These are phyloP conservation scores for Notospermus geniculatus DNA, from an alignment of 1,140 invertebrate species.

Conservation along the genomic window DNA sequence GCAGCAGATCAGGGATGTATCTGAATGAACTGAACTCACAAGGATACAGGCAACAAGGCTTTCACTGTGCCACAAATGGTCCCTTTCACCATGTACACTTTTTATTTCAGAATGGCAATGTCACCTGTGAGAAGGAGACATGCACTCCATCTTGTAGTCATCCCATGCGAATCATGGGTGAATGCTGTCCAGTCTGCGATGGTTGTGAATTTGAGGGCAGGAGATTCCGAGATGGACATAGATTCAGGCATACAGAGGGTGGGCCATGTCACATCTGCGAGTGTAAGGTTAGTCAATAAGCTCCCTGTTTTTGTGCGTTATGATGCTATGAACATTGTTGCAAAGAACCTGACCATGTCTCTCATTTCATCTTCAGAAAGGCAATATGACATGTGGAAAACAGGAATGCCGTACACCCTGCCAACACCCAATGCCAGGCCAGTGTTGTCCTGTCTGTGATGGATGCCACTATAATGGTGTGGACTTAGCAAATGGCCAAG, in stretches of 20 bases:
- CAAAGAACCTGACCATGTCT: neutral
- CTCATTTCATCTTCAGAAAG: slow-evolving; percentile 19
- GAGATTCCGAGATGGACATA: slow-evolving; percentile 38
- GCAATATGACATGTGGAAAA: slow-evolving; percentile 31
- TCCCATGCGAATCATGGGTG: slow-evolving; percentile 34
- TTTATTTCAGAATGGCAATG: slow-evolving; percentile 32
- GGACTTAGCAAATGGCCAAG: neutral
- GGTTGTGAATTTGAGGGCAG: slow-evolving; percentile 40
- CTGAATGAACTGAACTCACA: too few relatives aligned
- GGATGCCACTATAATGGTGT: slow-evolving; percentile 1
- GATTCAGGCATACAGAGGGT: slow-evolving; percentile 18
- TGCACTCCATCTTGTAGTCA: slow-evolving; percentile 34
- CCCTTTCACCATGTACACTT: neutral
- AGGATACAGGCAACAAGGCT: too few relatives aligned
- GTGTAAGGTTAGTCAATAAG: slow-evolving; percentile 37
- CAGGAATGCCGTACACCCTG: slow-evolving; percentile 31
- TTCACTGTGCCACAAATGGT: too few relatives aligned
- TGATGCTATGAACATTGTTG: neutral
- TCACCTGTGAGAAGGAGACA: slow-evolving; percentile 31
- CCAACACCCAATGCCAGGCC: slow-evolving; percentile 32
- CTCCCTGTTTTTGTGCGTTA: neutral
- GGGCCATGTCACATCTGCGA: slow-evolving; percentile 35
- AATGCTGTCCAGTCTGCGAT: slow-evolving; percentile 46
- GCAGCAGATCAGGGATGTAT: too few relatives aligned
- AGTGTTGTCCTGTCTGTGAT: slow-evolving; percentile 31